Base-by-base conservation (phyloP, 2,113 vertebrate species). In the Clinocottus analis region DNA sequence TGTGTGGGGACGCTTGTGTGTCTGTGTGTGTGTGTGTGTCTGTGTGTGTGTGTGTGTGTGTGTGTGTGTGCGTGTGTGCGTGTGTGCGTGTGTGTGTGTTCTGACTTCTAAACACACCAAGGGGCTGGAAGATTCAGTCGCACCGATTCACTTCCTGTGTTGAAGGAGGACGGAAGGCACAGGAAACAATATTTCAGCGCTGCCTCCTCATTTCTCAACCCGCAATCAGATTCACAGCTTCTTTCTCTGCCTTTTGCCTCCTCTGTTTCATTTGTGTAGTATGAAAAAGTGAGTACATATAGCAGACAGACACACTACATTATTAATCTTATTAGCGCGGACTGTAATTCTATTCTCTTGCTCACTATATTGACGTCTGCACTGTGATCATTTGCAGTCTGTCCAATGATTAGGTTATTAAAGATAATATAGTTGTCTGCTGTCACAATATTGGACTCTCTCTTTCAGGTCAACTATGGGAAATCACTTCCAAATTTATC, bases 391-490 rank as follows among this genome's bases (percentile, higher is more conserved):
- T 91, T 93, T 89, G 79, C 81, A 87, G 80, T 82, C 77, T 89
- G 89, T 85, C 86, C 89, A 75, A 82, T 94, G 91, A 95, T 95
- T 92, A 90, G 92, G 91, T 95, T 95, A 95, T 94, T 95, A 94
- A 92, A 93, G 93, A 94, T 94, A 93, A 94, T 92, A 92, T 82
- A 93, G 94, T 94, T 94, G 91, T 94, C 92, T 89, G 90, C 93
- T 93, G 93, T 94, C 92, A 94, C 90, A 91, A 88, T 94, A 94
- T 94, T 84, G 91, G 93, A 84, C 89, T 91, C 76, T 84, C 70
- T 77, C 85, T 93, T 92, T 88, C 84, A 92, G 94, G 94, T 93
- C 95, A 95, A 94, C 91, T 90, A 94, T 92, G 92, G 94, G 89
- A 93, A 93, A 93, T 94, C 93, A 91, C 92, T 93, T 87, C 92